Base-by-base conservation (phyloP, 2,113 vertebrate species). In the Zapus hudsonius region DNA sequence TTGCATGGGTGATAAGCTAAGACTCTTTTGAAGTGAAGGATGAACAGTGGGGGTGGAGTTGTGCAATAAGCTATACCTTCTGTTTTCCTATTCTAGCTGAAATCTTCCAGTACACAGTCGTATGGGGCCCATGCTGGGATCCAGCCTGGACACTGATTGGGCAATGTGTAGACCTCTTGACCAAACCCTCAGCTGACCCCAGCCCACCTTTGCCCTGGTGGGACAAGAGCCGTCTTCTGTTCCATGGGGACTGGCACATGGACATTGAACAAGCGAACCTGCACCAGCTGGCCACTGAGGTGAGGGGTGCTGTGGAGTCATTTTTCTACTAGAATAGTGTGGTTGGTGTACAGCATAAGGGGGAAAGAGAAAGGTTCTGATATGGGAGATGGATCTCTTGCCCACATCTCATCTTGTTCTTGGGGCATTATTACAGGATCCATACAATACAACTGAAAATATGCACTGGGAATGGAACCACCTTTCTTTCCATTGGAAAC, bases 41-140 rank as follows among this genome's bases (percentile, higher is more conserved):
- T 27, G 10, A 90, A 55, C 36, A 76, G 10, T 52, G 25, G 25
- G 33, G 59, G n/a, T 84, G 33, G 57, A 66, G 23, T 93, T 84
- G 12, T 67, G 7, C 93, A 86, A 84, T n/a, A 93, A 79, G 22
- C 9, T 92, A 1, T 92, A 90, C 70, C 69, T 64, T 36, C 27
- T 10, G 40, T 79, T 91, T 19, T 59, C 91, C 79, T 78, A 76
- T n/a, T 55, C 8, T 96, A 99, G 99, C 99, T 22, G 99, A 98
- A 94, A 99, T 99, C 90, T 99, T 98, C 84, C 98, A 99, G 94
- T 99, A 99, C 97, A 99, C 99, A 15, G 99, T 99, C 0, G 99
- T 99, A 15, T 99, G 99, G 99, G 99, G 99, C 4, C 99, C 99
- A 0, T 99, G 99, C 98, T 99, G 99, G 99, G 99, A 99, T 97